Evolutionary conservation across 2,888 invertebrate species (phyloP), one percentile per base, ranked within the genome.

Genomic region (Rhamnusium bicolor): DNA sequence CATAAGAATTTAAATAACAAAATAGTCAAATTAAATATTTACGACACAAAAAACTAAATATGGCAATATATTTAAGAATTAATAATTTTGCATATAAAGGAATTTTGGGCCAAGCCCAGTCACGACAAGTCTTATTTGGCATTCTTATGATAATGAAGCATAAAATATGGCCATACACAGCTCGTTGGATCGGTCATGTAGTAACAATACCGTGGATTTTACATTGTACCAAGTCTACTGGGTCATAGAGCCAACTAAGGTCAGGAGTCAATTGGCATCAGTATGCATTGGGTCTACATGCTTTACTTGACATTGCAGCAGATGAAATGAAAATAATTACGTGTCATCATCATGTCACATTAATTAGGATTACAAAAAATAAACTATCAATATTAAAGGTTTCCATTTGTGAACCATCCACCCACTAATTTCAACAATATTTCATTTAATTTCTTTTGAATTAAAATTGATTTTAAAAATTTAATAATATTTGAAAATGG

Each of bases 221-320:
- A 65, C n/a, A 67, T 56, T 67, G 56, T 67, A 67, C 67, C 47
- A 67, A 66, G 65, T 74, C 69, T 70, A 74, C 69, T 80, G 76
- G 79, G 80, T 81, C 80, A 81, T 68, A 74, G 71, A 73, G 78
- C 71, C 74, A 73, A 63, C 71, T 63, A 56, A 73, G 79, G 80
- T 81, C 79, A 79, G 53, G 63, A 75, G 80, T 80, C 79, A 81
- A 81, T 81, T 81, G 78, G 75, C 63, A 65, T 58, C 72, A 77
- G 78, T 76, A 74, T 78, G 78, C 74, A 73, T 54, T 63, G 62
- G 74, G 2, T 72, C 65, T 69, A 69, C 51, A 72, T 67, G 69
- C 56, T 74, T 74, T 74, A 53, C 75, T 76, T 78, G 72, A 74
- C 75, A 78, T 75, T 77, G 75, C 71, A 73, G 54, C 66, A 65